Base-by-base conservation (phyloP, 2,797 vertebrate genomes). In the Argyrosomus regius region DNA sequence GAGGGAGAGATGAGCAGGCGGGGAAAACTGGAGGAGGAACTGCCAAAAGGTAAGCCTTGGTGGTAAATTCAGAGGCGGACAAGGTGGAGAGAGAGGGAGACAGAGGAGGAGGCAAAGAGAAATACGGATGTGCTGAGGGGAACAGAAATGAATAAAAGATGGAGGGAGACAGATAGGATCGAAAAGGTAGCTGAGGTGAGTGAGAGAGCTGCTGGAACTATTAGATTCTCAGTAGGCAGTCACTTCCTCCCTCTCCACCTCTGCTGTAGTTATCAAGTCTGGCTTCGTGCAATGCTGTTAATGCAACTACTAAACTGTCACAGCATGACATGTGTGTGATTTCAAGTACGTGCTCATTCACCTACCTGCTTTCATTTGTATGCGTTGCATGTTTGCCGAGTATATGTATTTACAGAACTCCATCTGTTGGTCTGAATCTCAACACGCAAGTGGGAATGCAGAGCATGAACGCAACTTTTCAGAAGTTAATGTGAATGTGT, bases 101-200 rank as follows among this genome's bases (percentile, higher is more conserved):
- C 62, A 62, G 80, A 78, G 77, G 76, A 76, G 75, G 71, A 78
- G 76, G 69, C 80, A 71, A 61, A 61, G 73, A 85, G 84, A 91
- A 84, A 87, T 84, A 86, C 16, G 77, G 81, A 87, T 84, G 69
- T 90, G 81, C 89, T 84, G 88, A 87, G 72, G 77, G 85, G 84
- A 84, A 87, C 83, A 84, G 78, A 89, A 85, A 93, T 89, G 69
- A 92, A 92, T 89, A 88, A 92, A 92, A 93, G 90, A 93, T 93
- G 87, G 84, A 89, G 61, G 71, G 62, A 88, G 81, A 88, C 71
- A 80, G 88, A 89, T 88, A 83, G 77, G 77, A 91, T 86, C 56
- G 74, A 89, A 58, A 92, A 91, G 83, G 88, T 85, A 88, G 89
- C 81, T 10, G 78, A 89, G 89, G 90, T 84, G 88, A 91, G 87